Evolutionary conservation across 1,140 invertebrate genomes (phyloP).

Genomic region (Andrena cerasifolii): DNA sequence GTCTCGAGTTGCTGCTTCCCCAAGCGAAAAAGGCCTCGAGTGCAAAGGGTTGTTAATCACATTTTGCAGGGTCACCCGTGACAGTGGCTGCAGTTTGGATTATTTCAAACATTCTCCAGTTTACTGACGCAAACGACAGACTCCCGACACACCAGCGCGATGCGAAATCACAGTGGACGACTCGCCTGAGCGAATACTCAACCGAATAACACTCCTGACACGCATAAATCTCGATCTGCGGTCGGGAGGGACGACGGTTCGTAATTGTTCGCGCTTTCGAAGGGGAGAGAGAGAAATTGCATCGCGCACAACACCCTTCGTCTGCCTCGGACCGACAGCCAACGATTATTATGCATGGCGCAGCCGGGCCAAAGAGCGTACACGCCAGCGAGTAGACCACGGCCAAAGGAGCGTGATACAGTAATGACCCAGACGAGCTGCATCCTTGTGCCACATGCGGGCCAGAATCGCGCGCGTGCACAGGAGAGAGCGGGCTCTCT

Average conservation of each 20-base stretch:
- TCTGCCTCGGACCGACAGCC: not conserved
- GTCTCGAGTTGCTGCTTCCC: not conserved
- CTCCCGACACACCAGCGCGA: too few relatives aligned
- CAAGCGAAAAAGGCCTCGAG: not conserved
- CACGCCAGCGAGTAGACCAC: not conserved
- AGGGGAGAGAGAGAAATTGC: slow-evolving; percentile 36
- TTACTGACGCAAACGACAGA: too few relatives aligned
- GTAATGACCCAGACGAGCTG: slow-evolving; percentile 68
- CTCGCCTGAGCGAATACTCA: too few relatives aligned
- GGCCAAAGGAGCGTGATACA: slow-evolving; percentile 51
- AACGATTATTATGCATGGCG: slow-evolving; percentile 53
- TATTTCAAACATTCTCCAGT: too few relatives aligned
- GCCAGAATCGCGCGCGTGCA: slow-evolving; percentile 13
- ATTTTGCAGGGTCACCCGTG: too few relatives aligned
- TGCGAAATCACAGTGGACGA: too few relatives aligned
- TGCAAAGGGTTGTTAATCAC: not conserved
- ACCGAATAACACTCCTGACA: not conserved
- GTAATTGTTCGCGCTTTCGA: not conserved
- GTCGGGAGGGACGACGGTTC: not conserved
- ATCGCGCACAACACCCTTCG: not conserved
- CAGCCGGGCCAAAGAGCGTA: slow-evolving; percentile 28
- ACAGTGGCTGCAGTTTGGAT: too few relatives aligned
- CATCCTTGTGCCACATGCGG: slow-evolving; percentile 66
- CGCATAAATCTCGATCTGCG: slow-evolving; percentile 13
- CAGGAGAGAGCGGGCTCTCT: slow-evolving; percentile 16